phyloP scores from a whole-genome alignment of 1,140 invertebrate species.

The Neoseiulus cucumeris region DNA sequence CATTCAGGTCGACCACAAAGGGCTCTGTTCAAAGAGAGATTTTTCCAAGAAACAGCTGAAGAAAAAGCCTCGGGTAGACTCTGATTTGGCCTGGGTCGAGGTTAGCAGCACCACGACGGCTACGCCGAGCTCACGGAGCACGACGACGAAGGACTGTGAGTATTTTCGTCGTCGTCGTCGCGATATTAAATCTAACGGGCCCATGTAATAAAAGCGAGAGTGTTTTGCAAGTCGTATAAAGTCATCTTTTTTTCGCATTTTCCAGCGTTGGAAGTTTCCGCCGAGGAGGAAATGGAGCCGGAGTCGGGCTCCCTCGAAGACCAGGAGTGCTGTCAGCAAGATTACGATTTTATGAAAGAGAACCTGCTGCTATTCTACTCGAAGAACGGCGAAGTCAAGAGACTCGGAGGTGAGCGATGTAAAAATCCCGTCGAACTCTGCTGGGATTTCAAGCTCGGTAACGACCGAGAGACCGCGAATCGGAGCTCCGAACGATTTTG shows the following conservation, averaged over 20 bases:
- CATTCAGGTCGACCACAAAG: conserved; percentile 34
- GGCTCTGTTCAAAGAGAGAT: conserved; percentile 17
- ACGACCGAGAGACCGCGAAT: background rate
- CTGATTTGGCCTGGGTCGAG: background rate
- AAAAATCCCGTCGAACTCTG: conserved; percentile 26
- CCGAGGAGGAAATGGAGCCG: background rate
- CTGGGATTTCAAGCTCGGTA: conserved; percentile 30
- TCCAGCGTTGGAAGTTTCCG: background rate
- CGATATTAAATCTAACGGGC: too few species aligned
- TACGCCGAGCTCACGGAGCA: background rate
- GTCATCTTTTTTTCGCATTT: background rate
- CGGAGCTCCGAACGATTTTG: background rate
- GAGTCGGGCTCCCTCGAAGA: background rate
- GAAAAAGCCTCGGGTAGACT: background rate
- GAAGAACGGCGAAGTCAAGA: conserved; percentile 11
- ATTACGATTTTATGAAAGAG: conserved; percentile 35
- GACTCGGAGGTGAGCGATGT: conserved; percentile 13
- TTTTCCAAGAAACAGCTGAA: background rate
- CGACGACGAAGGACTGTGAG: background rate
- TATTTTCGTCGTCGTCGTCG: too few species aligned
- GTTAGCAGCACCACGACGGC: background rate
- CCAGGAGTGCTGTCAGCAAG: conserved; percentile 18
- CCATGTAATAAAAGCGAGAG: too few species aligned
- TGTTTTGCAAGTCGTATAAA: too few species aligned
- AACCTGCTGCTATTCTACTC: conserved; percentile 41